Evolutionary conservation across 2,888 invertebrate species (phyloP).

Genomic region (Cylloceria caligata): DNA sequence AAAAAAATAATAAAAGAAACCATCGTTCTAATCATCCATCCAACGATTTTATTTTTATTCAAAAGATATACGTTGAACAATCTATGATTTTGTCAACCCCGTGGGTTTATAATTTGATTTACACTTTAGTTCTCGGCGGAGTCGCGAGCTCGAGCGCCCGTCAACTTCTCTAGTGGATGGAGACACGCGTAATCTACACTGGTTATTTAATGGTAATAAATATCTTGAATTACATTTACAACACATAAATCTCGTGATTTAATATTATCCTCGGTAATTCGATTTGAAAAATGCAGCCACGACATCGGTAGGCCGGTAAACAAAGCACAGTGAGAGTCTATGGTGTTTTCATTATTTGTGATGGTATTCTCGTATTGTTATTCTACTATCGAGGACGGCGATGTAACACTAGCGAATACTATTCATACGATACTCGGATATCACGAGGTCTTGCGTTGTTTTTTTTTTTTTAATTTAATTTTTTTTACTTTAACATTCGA

Average conservation of each 20-base stretch:
- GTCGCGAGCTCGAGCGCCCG: neutral
- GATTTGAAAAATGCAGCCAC: constrained; percentile 40
- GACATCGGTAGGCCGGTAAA: constrained; percentile 61
- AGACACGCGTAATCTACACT: constrained; percentile 47
- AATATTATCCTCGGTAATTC: constrained; percentile 43
- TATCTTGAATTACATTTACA: constrained; percentile 55
- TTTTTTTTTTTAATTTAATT: constrained; percentile 27
- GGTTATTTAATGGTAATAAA: constrained; percentile 40
- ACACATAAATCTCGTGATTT: constrained; percentile 49
- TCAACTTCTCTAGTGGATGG: constrained; percentile 40
- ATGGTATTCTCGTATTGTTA: constrained; percentile 49
- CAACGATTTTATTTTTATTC: constrained; percentile 68
- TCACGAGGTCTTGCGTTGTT: constrained; percentile 27
- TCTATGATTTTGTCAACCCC: constrained; percentile 59
- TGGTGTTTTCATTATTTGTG: constrained; percentile 56
- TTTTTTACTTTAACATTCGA: constrained; percentile 43
- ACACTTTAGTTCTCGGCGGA: constrained; percentile 38
- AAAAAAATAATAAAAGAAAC: neutral
- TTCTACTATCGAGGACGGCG: constrained; percentile 63
- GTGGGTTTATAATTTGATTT: constrained; percentile 47
- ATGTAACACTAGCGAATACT: constrained; percentile 61
- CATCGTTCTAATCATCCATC: constrained; percentile 46
- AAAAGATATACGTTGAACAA: constrained; percentile 69
- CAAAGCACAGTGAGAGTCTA: constrained; percentile 46
- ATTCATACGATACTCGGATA: constrained; percentile 61